Percentiles rank a stretch among this genome's conserved stretches.
phyloP scores from a whole-genome alignment of 2,888 invertebrate genomes.

The Ptycholaimellus sp. region DNA sequence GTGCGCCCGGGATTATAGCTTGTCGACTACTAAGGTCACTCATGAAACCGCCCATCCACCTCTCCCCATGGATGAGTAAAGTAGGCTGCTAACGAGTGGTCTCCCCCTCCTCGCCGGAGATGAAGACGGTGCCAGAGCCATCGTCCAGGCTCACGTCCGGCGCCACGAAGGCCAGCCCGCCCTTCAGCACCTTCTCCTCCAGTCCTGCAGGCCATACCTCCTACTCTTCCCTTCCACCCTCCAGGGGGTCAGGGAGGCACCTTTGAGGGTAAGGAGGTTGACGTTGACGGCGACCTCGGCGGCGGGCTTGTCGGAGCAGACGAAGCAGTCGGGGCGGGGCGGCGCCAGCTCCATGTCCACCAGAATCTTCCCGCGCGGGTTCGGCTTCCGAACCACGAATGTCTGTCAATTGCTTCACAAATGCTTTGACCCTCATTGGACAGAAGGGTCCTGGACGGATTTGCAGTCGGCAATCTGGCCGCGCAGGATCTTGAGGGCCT shows the following conservation, averaged over 20 bases:
- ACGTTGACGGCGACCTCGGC: conserved; percentile 43
- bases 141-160: conserved; percentile 70
- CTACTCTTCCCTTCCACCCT: no score
- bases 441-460: conserved; percentile 34
- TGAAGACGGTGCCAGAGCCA: conserved; percentile 42
- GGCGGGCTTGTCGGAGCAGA: conserved; percentile 72
- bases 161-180: conserved; percentile 67
- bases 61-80: not conserved
- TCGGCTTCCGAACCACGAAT: conserved; percentile 29
- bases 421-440: not conserved
- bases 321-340: conserved; percentile 79
- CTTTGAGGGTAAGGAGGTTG: no score
- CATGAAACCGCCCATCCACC: conserved; percentile 11
- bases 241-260: no score
- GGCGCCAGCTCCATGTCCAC: conserved; percentile 39
- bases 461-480: conserved; percentile 39
- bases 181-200: conserved; percentile 41
- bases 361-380: conserved; percentile 25
- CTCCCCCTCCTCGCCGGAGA: conserved; percentile 76
- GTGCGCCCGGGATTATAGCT: no score
- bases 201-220: no score
- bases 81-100: conserved; percentile 39
- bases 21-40: no score
- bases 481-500: conserved; percentile 51
- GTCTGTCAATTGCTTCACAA: conserved; percentile 14